phyloP scores from a whole-genome alignment of 1,140 invertebrate species.

The Atopsyche davidsoni region DNA sequence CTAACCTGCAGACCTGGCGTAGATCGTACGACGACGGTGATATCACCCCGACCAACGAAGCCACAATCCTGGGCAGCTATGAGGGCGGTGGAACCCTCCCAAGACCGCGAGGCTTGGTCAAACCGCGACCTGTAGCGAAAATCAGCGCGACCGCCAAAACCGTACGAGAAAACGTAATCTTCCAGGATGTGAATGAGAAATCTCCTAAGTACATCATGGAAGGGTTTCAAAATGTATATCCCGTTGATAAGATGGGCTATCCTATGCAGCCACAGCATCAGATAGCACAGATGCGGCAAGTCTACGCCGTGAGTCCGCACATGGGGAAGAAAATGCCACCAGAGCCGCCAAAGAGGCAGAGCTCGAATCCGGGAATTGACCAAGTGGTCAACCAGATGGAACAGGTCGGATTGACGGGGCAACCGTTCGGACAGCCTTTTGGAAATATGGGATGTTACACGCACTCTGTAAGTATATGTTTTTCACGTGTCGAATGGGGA shows the following conservation, averaged over 20 bases:
- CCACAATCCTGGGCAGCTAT: slow-evolving; percentile 48
- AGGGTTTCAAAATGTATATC: slow-evolving; percentile 29
- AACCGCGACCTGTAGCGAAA: slow-evolving; percentile 80
- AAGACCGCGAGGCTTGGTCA: slow-evolving; percentile 71
- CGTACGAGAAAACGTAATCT: slow-evolving; percentile 38
- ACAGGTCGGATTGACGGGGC: slow-evolving; percentile 14
- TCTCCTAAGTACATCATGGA: slow-evolving; percentile 48
- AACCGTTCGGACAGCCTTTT: slow-evolving; percentile 9
- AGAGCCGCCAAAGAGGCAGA: slow-evolving; percentile 77
- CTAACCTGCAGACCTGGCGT: slow-evolving; percentile 57
- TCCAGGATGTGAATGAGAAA: slow-evolving; percentile 47
- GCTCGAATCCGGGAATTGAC: slow-evolving; percentile 38
- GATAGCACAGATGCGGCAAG: slow-evolving; percentile 34
- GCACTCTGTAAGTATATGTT: slow-evolving; percentile 24
- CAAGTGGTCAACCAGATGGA: slow-evolving; percentile 30
- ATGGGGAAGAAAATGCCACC: slow-evolving; percentile 71
- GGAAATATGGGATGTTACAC: slow-evolving; percentile 25
- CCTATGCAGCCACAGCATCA: slow-evolving; percentile 38
- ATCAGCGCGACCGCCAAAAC: slow-evolving; percentile 58
- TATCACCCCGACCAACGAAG: slow-evolving; percentile 81
- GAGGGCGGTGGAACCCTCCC: slow-evolving; percentile 78
- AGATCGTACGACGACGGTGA: slow-evolving; percentile 85
- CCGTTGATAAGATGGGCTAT: slow-evolving; percentile 47
- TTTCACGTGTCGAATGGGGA: slow-evolving; percentile 31
- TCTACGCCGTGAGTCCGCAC: slow-evolving; percentile 52